These are phyloP conservation scores for Aphis gossypii DNA, from an alignment of 1,140 invertebrate species.

Conservation along the genomic window DNA sequence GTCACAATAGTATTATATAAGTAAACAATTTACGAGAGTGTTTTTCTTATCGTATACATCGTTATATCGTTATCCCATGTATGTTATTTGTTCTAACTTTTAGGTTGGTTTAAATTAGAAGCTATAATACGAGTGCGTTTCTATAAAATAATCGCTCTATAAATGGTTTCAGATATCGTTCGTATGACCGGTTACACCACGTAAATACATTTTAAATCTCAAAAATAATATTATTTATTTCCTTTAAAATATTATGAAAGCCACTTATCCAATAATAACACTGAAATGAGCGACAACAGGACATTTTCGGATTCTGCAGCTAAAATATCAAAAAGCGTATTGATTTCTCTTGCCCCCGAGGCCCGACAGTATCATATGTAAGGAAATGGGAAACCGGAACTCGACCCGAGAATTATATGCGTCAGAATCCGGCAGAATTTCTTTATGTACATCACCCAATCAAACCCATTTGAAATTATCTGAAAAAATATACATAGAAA, in stretches of 20 bases:
- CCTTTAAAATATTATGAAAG: neutral
- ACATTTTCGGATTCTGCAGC: neutral
- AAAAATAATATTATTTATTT: neutral
- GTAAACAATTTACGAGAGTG: too few species aligned
- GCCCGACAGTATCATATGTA: neutral
- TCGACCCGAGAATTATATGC: neutral
- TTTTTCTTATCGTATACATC: neutral
- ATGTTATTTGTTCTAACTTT: neutral
- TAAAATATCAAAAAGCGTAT: neutral
- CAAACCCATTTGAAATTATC: neutral
- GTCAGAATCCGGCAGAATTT: neutral
- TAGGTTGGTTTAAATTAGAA: neutral
- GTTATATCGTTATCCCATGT: neutral
- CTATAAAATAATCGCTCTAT: neutral
- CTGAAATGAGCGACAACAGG: neutral
- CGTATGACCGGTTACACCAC: neutral
- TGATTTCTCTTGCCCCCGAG: neutral
- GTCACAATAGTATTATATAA: too few species aligned
- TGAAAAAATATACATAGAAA: neutral
- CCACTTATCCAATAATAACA: neutral
- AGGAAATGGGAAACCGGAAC: conserved; percentile 11
- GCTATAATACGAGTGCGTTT: too few species aligned
- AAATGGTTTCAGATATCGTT: neutral
- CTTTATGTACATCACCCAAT: neutral
- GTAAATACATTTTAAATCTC: neutral